Percentiles rank a stretch among this genome's conserved stretches.
Conservation (phyloP, 2,888 invertebrate species). For the Lasius platythorax region DNA sequence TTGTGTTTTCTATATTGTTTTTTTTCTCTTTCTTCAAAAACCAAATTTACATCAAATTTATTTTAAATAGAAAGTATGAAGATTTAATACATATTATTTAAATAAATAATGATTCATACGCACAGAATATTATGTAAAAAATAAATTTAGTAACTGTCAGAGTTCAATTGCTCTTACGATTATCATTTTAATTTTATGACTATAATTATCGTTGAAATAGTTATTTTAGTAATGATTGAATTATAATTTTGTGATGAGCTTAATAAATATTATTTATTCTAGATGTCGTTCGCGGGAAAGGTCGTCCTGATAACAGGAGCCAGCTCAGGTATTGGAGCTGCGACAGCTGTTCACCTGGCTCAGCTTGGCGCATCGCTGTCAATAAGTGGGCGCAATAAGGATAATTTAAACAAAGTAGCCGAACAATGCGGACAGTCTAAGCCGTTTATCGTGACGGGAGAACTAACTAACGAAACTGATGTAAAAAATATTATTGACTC, state of each 20-base stretch:
- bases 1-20: background rate
- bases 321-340: slow-evolving; percentile 95
- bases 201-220: background rate
- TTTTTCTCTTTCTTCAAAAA: background rate
- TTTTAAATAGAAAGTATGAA: too few relatives aligned
- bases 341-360: slow-evolving; percentile 92
- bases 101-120: background rate
- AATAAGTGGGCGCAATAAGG: slow-evolving; percentile 90
- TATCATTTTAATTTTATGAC: background rate
- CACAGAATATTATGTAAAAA: background rate
- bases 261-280: slow-evolving; percentile 23
- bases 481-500: slow-evolving; percentile 91
- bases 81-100: too few relatives aligned
- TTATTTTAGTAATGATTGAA: background rate
- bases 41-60: too few relatives aligned
- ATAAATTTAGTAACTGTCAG: background rate
- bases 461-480: slow-evolving; percentile 91
- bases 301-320: slow-evolving; percentile 93
- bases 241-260: background rate
- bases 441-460: slow-evolving; percentile 90
- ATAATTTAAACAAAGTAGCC: slow-evolving; percentile 88
- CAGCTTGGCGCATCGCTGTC: slow-evolving; percentile 92
- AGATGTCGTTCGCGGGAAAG: slow-evolving; percentile 90
- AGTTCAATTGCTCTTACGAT: background rate
- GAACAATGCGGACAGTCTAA: slow-evolving; percentile 85